Evolutionary conservation across 2,797 vertebrate genomes (phyloP).

Genomic region (Pyrocephalus nanus): DNA sequence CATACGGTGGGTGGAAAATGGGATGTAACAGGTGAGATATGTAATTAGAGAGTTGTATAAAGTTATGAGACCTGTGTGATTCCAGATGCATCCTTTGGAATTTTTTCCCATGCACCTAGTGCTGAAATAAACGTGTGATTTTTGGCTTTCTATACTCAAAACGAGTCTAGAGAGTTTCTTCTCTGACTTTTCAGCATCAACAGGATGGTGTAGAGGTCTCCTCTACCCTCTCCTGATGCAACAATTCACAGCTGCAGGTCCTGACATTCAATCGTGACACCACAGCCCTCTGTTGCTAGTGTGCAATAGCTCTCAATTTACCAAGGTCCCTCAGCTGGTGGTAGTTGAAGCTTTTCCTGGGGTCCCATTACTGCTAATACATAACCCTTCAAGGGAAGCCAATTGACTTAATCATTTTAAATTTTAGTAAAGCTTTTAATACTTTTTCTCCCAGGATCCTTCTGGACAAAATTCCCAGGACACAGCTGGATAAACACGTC

Average conservation of each 20-base stretch:
- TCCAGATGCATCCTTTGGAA: no score
- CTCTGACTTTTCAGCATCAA: no score
- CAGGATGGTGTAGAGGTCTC: not conserved
- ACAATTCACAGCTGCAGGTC: not conserved
- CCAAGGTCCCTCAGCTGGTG: not conserved
- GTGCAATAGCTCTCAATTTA: not conserved
- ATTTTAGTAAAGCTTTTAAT: not conserved
- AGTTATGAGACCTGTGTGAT: no score
- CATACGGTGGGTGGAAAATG: no score
- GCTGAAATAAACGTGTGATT: no score
- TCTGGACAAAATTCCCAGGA: not conserved
- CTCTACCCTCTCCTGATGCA: not conserved
- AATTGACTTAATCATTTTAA: not conserved
- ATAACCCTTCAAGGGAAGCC: not conserved
- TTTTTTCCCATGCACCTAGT: no score
- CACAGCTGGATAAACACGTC: not conserved
- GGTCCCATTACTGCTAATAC: not conserved
- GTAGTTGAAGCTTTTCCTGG: not conserved
- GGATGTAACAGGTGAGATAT: no score
- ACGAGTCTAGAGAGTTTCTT: no score
- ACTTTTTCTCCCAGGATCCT: not conserved
- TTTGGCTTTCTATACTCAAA: no score
- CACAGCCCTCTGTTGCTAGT: not conserved
- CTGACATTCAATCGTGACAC: not conserved
- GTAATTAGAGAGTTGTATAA: no score